These are phyloP conservation scores for Notodonta ziczac DNA, from an alignment of 2,888 invertebrate species.

Conservation along the genomic window DNA sequence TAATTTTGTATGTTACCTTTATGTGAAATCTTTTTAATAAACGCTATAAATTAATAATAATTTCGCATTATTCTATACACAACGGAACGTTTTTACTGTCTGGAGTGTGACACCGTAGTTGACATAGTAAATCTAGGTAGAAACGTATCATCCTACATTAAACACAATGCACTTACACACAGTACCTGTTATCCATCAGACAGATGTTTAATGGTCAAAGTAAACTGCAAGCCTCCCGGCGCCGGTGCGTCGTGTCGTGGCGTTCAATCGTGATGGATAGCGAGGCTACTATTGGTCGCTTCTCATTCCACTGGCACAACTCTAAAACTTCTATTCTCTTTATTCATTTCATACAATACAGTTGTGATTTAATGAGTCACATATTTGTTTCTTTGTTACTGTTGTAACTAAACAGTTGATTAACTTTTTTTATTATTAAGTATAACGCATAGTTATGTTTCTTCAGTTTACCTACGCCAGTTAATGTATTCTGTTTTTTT, in stretches of 20 bases:
- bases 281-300: slow-evolving; percentile 56
- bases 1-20: slow-evolving; percentile 81
- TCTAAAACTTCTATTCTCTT: slow-evolving; percentile 65
- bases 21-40: slow-evolving; percentile 82
- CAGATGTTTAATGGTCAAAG: slow-evolving; percentile 19
- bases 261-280: slow-evolving; percentile 50
- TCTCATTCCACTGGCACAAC: slow-evolving; percentile 69
- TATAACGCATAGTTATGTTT: too few species aligned
- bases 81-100: slow-evolving; percentile 37
- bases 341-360: slow-evolving; percentile 65
- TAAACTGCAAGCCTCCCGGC: neutral
- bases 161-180: slow-evolving; percentile 59
- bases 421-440: slow-evolving; percentile 51
- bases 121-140: slow-evolving; percentile 11
- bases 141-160: slow-evolving; percentile 40
- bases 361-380: slow-evolving; percentile 66
- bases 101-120: slow-evolving; percentile 27
- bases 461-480: too few species aligned
- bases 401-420: slow-evolving; percentile 80
- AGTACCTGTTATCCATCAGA: slow-evolving; percentile 58
- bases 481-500: too few species aligned
- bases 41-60: slow-evolving; percentile 77
- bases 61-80: slow-evolving; percentile 80
- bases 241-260: neutral
- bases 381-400: slow-evolving; percentile 65